A percentile compares a stretch with the other conserved stretches of the same genome.
These are phyloP conservation scores for Enteromius fasciolatus DNA, from an alignment of 2,797 vertebrate genomes.

Conservation along the genomic window DNA sequence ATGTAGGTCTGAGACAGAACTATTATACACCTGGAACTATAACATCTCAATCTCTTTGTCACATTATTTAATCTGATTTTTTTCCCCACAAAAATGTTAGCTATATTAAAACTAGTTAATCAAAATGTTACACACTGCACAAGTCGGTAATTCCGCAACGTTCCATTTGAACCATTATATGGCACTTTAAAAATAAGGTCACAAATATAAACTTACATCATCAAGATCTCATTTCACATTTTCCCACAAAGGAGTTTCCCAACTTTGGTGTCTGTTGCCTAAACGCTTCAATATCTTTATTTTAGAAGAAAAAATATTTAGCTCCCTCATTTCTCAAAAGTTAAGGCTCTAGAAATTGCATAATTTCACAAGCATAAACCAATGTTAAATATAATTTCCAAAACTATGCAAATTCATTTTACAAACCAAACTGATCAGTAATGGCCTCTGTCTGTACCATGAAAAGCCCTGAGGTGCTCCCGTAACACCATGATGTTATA, in stretches of 20 bases:
- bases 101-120: background rate
- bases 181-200: background rate
- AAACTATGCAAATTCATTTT: background rate
- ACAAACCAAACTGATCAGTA: background rate
- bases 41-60: background rate
- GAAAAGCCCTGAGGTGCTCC: conserved; percentile 20
- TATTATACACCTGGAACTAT: background rate
- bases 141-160: background rate
- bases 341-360: conserved; percentile 68
- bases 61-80: background rate
- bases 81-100: background rate
- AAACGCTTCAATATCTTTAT: background rate
- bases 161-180: background rate
- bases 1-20: background rate
- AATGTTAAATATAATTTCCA: background rate
- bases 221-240: background rate
- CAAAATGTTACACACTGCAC: background rate
- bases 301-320: background rate
- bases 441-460: background rate
- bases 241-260: background rate
- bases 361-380: conserved; percentile 52
- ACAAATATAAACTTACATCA: background rate
- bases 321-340: conserved; percentile 47
- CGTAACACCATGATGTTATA: background rate
- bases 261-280: conserved; percentile 12